Percentiles rank a stretch among this genome's conserved stretches.
These are phyloP conservation scores for Drepana arcuata DNA, from an alignment of 1,140 invertebrate species.

Conservation along the genomic window DNA sequence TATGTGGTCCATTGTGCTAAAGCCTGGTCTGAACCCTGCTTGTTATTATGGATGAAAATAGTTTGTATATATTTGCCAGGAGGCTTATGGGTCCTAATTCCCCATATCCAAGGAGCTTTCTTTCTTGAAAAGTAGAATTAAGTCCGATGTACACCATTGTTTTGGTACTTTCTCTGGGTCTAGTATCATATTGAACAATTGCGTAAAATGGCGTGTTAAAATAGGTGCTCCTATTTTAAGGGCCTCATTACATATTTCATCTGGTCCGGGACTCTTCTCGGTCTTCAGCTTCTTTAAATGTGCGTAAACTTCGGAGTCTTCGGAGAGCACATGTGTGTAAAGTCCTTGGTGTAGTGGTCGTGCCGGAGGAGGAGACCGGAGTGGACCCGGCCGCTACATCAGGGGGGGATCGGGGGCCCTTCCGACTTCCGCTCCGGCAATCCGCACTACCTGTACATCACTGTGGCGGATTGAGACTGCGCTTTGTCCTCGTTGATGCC, in stretches of 20 bases:
- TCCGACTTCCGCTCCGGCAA: too few species aligned
- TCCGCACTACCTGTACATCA: too few species aligned
- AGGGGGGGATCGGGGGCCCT: too few species aligned
- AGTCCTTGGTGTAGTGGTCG: too few species aligned
- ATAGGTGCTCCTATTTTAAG: not conserved
- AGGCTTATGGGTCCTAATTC: not conserved
- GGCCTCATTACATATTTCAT: not conserved
- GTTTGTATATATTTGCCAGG: not conserved
- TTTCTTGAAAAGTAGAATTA: not conserved
- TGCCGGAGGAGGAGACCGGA: too few species aligned
- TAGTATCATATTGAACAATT: not conserved
- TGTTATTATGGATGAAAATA: constrained; percentile 1
- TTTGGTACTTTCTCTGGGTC: not conserved
- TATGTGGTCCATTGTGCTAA: constrained; percentile 5
- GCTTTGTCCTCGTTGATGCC: too few species aligned
- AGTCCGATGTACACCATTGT: not conserved
- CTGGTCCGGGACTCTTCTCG: not conserved
- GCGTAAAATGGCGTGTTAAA: not conserved
- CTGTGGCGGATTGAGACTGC: too few species aligned
- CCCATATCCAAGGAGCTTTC: not conserved
- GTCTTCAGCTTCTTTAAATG: not conserved
- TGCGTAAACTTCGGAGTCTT: too few species aligned
- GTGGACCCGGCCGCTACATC: too few species aligned
- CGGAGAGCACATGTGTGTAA: too few species aligned
- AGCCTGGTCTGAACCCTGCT: constrained; percentile 4